phyloP scores from a whole-genome alignment of 2,888 invertebrate species.

The Hetaerina titia region DNA sequence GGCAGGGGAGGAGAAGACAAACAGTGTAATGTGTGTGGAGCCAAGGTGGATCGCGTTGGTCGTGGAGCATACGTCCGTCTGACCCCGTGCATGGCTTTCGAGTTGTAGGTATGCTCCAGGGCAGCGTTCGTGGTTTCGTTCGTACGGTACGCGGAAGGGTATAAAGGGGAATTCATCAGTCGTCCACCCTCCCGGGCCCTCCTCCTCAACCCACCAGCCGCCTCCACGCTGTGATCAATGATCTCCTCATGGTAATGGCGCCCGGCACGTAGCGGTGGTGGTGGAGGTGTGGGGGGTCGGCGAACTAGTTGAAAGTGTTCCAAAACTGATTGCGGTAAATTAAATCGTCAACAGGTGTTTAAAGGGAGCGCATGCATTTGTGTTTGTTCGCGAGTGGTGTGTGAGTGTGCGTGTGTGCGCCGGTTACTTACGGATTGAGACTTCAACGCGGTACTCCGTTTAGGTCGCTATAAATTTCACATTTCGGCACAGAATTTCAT shows the following conservation, averaged over 20 bases:
- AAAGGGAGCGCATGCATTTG: conserved; percentile 49
- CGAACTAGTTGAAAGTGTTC: conserved; percentile 67
- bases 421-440: conserved; percentile 20
- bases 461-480: background rate
- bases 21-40: background rate
- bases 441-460: conserved; percentile 25
- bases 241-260: conserved; percentile 63
- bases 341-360: conserved; percentile 67
- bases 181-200: background rate
- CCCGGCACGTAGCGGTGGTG: conserved; percentile 22
- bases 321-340: conserved; percentile 67
- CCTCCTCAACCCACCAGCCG: background rate
- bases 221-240: conserved; percentile 32
- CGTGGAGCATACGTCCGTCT: background rate
- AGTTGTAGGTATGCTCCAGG: background rate
- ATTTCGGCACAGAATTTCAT: background rate
- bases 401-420: background rate
- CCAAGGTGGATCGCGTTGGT: background rate
- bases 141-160: background rate
- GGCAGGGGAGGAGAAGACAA: background rate
- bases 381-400: conserved; percentile 5
- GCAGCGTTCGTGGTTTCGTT: background rate
- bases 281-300: background rate
- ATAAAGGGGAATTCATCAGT: background rate
- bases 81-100: background rate